A percentile compares a stretch with the other conserved stretches of the same genome.
Evolutionary conservation across 2,797 vertebrate genomes (phyloP).

Genomic region (Sternarchorhynchus goeldii): DNA sequence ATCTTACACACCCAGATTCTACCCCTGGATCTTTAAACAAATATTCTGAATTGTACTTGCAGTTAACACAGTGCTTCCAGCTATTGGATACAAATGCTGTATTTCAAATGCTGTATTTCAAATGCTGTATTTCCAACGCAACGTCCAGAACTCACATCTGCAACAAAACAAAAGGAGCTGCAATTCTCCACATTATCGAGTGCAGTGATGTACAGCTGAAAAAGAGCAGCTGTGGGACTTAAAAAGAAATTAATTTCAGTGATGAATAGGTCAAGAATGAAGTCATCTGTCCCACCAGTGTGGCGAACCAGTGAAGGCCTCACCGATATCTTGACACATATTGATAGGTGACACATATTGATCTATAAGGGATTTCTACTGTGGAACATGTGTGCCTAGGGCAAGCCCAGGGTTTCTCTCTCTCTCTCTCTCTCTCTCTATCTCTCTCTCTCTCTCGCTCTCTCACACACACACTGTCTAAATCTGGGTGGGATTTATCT

Average conservation of each 20-base stretch:
- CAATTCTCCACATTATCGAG: no score
- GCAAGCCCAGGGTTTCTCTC: constrained; percentile 19
- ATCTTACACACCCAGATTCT: no score
- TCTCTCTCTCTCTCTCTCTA: neutral
- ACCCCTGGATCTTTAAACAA: no score
- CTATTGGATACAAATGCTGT: no score
- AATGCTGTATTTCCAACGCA: no score
- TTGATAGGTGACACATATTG: neutral
- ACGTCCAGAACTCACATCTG: no score
- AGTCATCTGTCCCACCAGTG: neutral
- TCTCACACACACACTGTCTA: neutral
- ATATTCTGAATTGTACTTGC: no score
- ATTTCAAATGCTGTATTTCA: no score
- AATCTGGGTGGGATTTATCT: constrained; percentile 62
- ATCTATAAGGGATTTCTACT: constrained; percentile 9
- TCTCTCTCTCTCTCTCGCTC: neutral
- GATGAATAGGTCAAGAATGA: constrained; percentile 19
- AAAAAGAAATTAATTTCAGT: neutral
- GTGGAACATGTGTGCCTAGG: constrained; percentile 21
- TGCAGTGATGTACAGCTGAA: neutral
- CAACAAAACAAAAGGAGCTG: no score
- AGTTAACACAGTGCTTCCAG: no score
- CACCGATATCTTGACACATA: constrained; percentile 17
- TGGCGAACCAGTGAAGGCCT: neutral
- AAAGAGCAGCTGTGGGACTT: neutral